A percentile compares a stretch with the other conserved stretches of the same genome.
Evolutionary conservation across 2,113 vertebrate species (phyloP).

Genomic region (Perca fluviatilis): DNA sequence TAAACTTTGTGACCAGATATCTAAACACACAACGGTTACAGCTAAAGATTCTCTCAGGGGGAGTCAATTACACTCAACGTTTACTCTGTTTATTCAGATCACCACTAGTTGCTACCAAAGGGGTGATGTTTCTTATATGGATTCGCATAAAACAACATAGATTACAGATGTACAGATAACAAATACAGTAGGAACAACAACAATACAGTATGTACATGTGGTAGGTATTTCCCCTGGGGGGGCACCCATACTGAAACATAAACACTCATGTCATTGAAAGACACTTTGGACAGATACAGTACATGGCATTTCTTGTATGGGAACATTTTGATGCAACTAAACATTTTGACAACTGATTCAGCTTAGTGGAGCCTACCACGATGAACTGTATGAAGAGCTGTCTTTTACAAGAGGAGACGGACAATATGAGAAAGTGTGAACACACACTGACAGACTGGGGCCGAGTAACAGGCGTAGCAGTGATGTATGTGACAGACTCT

Average conservation of each 20-base stretch:
- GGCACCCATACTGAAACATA: conserved; percentile 52
- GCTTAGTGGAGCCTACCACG: neutral
- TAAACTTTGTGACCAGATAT: conserved; percentile 78
- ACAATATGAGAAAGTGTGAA: conserved; percentile 51
- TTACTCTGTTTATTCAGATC: conserved; percentile 69
- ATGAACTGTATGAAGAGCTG: conserved; percentile 11
- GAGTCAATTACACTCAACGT: conserved; percentile 62
- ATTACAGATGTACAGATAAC: conserved; percentile 64
- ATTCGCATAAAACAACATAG: conserved; percentile 65
- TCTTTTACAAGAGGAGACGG: conserved; percentile 23
- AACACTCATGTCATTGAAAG: conserved; percentile 47
- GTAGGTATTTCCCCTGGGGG: conserved; percentile 46
- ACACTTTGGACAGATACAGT: conserved; percentile 35
- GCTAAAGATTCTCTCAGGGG: conserved; percentile 52
- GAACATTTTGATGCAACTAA: conserved; percentile 10
- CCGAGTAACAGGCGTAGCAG: conserved; percentile 20
- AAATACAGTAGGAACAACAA: conserved; percentile 61
- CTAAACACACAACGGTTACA: conserved; percentile 71
- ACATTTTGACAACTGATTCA: conserved; percentile 14
- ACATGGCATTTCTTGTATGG: conserved; percentile 17
- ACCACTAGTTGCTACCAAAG: conserved; percentile 65
- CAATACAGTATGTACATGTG: conserved; percentile 50
- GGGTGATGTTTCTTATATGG: conserved; percentile 25
- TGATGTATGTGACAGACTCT: conserved; percentile 69
- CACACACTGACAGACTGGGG: conserved; percentile 45